Evolutionary conservation across 2,113 vertebrate genomes (phyloP).

Genomic region (Serilophus lunatus): DNA sequence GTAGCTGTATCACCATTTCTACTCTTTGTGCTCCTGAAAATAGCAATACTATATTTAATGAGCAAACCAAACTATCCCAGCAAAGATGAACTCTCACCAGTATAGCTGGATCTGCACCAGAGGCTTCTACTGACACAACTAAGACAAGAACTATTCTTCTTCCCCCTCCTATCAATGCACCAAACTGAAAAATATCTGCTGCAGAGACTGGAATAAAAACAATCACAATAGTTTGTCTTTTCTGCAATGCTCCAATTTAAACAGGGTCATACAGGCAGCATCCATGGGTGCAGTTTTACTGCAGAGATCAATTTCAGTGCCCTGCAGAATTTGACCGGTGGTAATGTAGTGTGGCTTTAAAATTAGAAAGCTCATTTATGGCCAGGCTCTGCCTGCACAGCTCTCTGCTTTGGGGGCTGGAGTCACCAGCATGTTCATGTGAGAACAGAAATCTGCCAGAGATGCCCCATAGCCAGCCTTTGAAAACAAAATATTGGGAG

Average conservation of each 20-base stretch:
- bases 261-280: not conserved
- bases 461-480: not conserved
- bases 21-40: not conserved
- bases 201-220: not conserved
- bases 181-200: constrained; percentile 6
- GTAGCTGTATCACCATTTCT: not conserved
- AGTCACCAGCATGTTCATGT: not conserved
- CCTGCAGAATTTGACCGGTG: not conserved
- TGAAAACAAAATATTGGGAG: not conserved
- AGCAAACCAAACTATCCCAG: not conserved
- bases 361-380: constrained; percentile 21
- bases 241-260: constrained; percentile 11
- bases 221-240: constrained; percentile 20
- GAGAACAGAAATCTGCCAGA: not conserved
- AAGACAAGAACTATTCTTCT: not conserved
- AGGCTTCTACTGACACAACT: constrained; percentile 37
- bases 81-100: not conserved
- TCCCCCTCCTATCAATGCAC: not conserved
- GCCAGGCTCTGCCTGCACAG: not conserved
- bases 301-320: not conserved
- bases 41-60: not conserved
- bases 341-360: not conserved
- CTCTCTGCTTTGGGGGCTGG: not conserved
- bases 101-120: not conserved
- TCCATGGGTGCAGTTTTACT: not conserved